A percentile compares a stretch with the other conserved stretches of the same genome.
phyloP scores from a whole-genome alignment of 1,140 invertebrate species.

The Drosophila baimaii region DNA sequence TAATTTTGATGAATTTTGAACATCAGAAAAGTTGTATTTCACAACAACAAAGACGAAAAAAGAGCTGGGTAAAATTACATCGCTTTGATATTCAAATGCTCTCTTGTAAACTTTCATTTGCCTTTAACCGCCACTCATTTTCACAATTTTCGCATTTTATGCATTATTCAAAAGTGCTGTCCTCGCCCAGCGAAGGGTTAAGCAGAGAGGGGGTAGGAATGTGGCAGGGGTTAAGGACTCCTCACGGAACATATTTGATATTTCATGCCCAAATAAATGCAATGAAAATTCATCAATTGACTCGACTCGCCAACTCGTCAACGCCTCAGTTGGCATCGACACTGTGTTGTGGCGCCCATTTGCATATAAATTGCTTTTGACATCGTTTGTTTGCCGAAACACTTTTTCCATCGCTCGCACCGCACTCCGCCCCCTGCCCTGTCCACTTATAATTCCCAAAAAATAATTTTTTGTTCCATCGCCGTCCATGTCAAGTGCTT shows the following conservation, averaged over 20 bases:
- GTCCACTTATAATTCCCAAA: slow-evolving; percentile 29
- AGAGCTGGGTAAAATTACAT: slow-evolving; percentile 28
- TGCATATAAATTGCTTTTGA: slow-evolving; percentile 83
- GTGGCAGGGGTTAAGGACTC: background rate
- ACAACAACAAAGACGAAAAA: slow-evolving; percentile 18
- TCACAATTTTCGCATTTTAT: slow-evolving; percentile 66
- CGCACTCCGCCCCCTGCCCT: background rate
- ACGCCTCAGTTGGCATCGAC: slow-evolving; percentile 51
- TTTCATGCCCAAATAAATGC: slow-evolving; percentile 81
- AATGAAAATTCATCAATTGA: slow-evolving; percentile 82
- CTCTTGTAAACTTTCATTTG: slow-evolving; percentile 63
- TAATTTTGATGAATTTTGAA: slow-evolving; percentile 65
- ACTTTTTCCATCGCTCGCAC: slow-evolving; percentile 12
- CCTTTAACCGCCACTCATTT: slow-evolving; percentile 63
- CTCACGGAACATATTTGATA: slow-evolving; percentile 63
- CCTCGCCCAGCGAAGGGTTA: slow-evolving; percentile 64
- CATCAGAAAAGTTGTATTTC: slow-evolving; percentile 14
- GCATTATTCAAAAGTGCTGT: slow-evolving; percentile 78
- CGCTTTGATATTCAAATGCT: slow-evolving; percentile 82
- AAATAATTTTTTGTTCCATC: slow-evolving; percentile 22
- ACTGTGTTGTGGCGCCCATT: slow-evolving; percentile 50
- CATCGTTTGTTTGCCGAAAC: slow-evolving; percentile 55
- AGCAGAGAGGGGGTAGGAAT: background rate
- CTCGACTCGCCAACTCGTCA: slow-evolving; percentile 55
- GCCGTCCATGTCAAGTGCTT: slow-evolving; percentile 65